phyloP scores from a whole-genome alignment of 2,888 invertebrate genomes.

The Dione vanillae region DNA sequence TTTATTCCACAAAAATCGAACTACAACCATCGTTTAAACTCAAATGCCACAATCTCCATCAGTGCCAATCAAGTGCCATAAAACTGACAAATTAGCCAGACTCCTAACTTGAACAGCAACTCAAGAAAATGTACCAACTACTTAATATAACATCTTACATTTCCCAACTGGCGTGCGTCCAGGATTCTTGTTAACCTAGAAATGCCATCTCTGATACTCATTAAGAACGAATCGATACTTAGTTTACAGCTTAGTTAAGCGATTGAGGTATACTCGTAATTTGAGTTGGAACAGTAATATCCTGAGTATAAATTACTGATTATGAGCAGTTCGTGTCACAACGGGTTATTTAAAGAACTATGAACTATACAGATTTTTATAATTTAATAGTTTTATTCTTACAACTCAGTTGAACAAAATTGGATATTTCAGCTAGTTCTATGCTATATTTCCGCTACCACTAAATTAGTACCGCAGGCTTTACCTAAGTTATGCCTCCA shows the following conservation, averaged over 20 bases:
- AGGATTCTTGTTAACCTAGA: conserved; percentile 22
- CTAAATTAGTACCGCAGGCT: conserved; percentile 4
- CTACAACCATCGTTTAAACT: no score
- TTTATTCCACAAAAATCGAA: no score
- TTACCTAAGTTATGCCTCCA: conserved; percentile 11
- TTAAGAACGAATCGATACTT: conserved; percentile 21
- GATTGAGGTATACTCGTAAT: conserved; percentile 13
- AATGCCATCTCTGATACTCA: conserved; percentile 22
- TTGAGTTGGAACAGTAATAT: conserved; percentile 17
- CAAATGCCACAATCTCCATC: neutral
- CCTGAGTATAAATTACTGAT: neutral
- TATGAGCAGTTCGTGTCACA: neutral
- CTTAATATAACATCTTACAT: conserved; percentile 20
- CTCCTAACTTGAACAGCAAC: neutral
- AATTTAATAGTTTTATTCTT: no score
- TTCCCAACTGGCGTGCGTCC: conserved; percentile 19
- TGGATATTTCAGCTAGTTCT: neutral
- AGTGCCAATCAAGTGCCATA: neutral
- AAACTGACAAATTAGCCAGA: neutral
- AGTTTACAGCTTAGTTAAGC: conserved; percentile 17
- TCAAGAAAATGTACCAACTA: conserved; percentile 2
- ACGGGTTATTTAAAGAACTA: no score
- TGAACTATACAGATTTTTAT: no score
- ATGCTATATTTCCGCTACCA: neutral
- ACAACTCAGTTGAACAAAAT: neutral